Percentiles rank a stretch among this genome's conserved stretches.
Conservation (phyloP, 2,888 invertebrate species). For the Sisyra nigra region DNA sequence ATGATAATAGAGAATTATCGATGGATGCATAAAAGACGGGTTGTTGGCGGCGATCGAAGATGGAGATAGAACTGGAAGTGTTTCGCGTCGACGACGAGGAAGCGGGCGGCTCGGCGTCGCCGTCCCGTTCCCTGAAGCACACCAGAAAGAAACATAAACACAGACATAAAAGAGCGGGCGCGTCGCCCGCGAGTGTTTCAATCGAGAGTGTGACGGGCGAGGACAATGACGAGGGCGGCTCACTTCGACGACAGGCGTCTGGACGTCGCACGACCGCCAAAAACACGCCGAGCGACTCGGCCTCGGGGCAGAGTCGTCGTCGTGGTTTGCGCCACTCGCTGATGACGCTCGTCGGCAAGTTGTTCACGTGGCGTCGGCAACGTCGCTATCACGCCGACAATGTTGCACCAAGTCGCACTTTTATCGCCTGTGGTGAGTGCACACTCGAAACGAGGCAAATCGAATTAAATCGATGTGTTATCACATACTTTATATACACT, state of each 20-base stretch:
- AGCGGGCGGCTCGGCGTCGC: conserved; percentile 17
- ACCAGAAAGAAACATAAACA: conserved; percentile 28
- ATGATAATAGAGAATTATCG: not conserved
- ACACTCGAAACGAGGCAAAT: too few species aligned
- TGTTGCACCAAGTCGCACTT: too few species aligned
- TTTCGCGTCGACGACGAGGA: conserved; percentile 29
- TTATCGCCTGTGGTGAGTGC: too few species aligned
- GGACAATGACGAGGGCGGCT: not conserved
- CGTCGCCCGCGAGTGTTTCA: not conserved
- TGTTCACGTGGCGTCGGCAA: conserved; percentile 37
- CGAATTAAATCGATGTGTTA: too few species aligned
- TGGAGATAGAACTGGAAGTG: conserved; percentile 35
- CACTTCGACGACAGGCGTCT: not conserved
- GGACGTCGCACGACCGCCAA: conserved; percentile 1
- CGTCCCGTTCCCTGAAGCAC: conserved; percentile 24
- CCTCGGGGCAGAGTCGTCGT: conserved; percentile 21
- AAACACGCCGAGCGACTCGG: conserved; percentile 11
- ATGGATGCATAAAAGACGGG: too few species aligned
- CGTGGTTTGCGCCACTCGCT: conserved; percentile 43
- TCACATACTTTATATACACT: too few species aligned
- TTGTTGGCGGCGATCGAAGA: conserved; percentile 10
- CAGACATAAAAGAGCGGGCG: conserved; percentile 15
- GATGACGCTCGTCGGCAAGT: conserved; percentile 44
- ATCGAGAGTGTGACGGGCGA: not conserved
- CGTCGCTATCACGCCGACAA: conserved; percentile 23